These are phyloP conservation scores for Columbina picui DNA, from an alignment of 2,113 vertebrate genomes.

Conservation along the genomic window DNA sequence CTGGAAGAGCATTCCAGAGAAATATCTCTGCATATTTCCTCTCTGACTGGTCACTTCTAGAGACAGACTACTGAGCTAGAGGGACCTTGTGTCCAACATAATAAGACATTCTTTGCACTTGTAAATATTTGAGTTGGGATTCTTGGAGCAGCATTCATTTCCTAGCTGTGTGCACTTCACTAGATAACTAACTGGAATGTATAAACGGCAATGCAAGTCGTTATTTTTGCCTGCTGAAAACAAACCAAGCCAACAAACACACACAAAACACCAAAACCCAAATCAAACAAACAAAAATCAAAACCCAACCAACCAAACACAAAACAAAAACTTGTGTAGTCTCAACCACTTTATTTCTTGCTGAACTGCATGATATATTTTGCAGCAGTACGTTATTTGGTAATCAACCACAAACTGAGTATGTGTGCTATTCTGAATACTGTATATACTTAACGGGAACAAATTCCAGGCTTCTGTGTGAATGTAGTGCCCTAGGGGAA, in stretches of 20 bases:
- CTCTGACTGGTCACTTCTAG: neutral
- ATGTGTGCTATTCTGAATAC: neutral
- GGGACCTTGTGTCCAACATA: neutral
- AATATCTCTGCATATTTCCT: neutral
- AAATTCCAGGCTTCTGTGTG: neutral
- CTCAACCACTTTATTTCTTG: neutral
- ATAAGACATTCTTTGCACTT: neutral
- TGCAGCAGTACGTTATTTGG: neutral
- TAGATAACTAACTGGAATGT: neutral
- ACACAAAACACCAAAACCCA: neutral
- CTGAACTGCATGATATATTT: neutral
- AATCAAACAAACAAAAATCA: too few relatives aligned
- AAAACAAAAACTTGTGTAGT: neutral
- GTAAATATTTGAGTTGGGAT: neutral
- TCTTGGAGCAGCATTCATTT: neutral
- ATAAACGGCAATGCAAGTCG: neutral
- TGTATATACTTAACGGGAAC: neutral
- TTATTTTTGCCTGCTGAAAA: constrained; percentile 17
- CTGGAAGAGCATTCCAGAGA: constrained; percentile 18
- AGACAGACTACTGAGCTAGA: neutral
- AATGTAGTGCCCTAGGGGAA: neutral
- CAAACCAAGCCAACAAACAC: neutral
- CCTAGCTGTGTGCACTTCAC: neutral
- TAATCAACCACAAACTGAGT: neutral
- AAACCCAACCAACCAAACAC: too few relatives aligned